phyloP scores from a whole-genome alignment of 2,888 invertebrate species.

The Sarcophaga subvicina region DNA sequence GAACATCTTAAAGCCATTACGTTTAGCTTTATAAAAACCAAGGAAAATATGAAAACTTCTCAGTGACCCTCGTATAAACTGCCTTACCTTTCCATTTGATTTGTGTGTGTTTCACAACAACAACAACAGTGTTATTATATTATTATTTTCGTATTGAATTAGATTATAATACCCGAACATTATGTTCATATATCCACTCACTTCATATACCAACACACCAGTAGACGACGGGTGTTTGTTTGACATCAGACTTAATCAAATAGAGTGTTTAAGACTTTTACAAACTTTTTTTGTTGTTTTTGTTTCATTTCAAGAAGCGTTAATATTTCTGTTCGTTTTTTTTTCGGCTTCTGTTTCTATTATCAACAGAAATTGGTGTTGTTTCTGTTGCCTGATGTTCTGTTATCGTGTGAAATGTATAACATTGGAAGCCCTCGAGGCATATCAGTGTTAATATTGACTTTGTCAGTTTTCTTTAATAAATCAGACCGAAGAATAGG shows the following conservation, averaged over 20 bases:
- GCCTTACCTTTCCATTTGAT: too few relatives aligned
- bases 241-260: conserved; percentile 44
- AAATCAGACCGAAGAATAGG: neutral
- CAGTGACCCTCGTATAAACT: too few relatives aligned
- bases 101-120: too few relatives aligned
- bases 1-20: too few relatives aligned
- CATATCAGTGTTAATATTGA: conserved; percentile 78
- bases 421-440: conserved; percentile 72
- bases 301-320: neutral
- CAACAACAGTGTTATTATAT: too few relatives aligned
- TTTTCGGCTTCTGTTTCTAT: neutral
- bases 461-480: conserved; percentile 72
- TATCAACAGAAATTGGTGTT: neutral
- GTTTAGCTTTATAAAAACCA: too few relatives aligned
- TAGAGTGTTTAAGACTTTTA: conserved; percentile 25
- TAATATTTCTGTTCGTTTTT: neutral
- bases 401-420: neutral
- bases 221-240: neutral
- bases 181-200: neutral
- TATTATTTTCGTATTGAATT: conserved; percentile 25
- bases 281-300: neutral
- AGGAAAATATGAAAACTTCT: too few relatives aligned
- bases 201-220: neutral
- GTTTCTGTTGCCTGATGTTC: neutral
- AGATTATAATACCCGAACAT: conserved; percentile 40